These are phyloP conservation scores for Andrena hattorfiana DNA, from an alignment of 2,888 invertebrate genomes.

Conservation along the genomic window DNA sequence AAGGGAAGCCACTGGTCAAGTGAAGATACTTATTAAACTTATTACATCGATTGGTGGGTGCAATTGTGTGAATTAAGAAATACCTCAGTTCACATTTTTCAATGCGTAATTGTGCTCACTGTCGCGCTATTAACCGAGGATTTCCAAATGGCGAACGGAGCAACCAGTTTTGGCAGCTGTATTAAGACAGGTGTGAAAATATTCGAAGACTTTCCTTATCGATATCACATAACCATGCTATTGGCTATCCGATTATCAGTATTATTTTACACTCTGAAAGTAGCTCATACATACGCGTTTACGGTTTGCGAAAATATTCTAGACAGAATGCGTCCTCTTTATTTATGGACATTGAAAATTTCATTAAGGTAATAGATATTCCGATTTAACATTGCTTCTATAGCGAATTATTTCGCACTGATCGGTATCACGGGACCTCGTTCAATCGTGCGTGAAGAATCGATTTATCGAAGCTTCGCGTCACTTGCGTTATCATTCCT, in stretches of 20 bases:
- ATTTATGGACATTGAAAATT: constrained; percentile 20
- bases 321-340: not conserved
- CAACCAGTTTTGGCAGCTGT: constrained; percentile 67
- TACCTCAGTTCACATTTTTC: constrained; percentile 52
- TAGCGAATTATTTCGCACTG: constrained; percentile 32
- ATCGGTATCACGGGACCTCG: constrained; percentile 39
- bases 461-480: constrained; percentile 39
- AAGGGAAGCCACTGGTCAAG: too few relatives aligned
- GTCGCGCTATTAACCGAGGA: constrained; percentile 55
- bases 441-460: constrained; percentile 53
- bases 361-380: constrained; percentile 18
- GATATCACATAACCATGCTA: constrained; percentile 4
- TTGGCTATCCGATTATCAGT: constrained; percentile 9
- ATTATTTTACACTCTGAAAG: not conserved
- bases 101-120: constrained; percentile 44
- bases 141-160: constrained; percentile 51
- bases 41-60: constrained; percentile 32
- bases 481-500: constrained; percentile 16
- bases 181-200: constrained; percentile 67
- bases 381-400: constrained; percentile 5
- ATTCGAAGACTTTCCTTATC: constrained; percentile 54
- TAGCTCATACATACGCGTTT: too few relatives aligned
- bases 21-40: too few relatives aligned
- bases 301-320: not conserved
- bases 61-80: constrained; percentile 56